Conservation (phyloP, 2,113 vertebrate genomes). For the Pica pica region DNA sequence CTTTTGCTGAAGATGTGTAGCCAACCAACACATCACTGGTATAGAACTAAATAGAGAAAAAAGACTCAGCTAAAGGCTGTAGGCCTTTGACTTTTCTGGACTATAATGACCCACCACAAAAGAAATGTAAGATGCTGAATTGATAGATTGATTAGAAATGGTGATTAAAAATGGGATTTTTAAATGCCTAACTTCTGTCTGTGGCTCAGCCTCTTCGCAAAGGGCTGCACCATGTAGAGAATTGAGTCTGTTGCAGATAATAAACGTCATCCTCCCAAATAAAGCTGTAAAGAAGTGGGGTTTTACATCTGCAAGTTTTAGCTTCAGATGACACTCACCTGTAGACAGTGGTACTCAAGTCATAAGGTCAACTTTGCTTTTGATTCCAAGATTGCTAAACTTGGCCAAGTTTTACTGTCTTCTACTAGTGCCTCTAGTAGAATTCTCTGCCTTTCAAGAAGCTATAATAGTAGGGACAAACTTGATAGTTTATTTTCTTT, state of each 20-base stretch:
- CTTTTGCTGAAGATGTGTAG: neutral
- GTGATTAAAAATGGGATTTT: neutral
- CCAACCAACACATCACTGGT: neutral
- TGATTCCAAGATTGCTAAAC: neutral
- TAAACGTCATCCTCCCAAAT: neutral
- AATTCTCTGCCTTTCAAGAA: neutral
- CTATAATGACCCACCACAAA: neutral
- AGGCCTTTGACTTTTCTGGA: neutral
- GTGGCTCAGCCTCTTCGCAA: neutral
- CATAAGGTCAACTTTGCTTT: neutral
- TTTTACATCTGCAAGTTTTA: neutral
- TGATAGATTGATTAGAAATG: neutral
- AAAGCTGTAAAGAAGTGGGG: neutral
- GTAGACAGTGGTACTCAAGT: neutral
- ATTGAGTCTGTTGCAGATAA: neutral
- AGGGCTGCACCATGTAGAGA: neutral
- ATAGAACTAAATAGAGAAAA: neutral
- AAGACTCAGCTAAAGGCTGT: neutral
- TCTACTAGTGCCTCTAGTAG: neutral
- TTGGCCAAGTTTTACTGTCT: neutral
- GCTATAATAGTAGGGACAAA: neutral
- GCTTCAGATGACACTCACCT: neutral
- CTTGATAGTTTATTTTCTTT: neutral
- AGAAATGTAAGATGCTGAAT: neutral
- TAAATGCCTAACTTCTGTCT: neutral